Conservation (phyloP, 2,797 vertebrate species). For the Hypotaenidia philippensis region DNA sequence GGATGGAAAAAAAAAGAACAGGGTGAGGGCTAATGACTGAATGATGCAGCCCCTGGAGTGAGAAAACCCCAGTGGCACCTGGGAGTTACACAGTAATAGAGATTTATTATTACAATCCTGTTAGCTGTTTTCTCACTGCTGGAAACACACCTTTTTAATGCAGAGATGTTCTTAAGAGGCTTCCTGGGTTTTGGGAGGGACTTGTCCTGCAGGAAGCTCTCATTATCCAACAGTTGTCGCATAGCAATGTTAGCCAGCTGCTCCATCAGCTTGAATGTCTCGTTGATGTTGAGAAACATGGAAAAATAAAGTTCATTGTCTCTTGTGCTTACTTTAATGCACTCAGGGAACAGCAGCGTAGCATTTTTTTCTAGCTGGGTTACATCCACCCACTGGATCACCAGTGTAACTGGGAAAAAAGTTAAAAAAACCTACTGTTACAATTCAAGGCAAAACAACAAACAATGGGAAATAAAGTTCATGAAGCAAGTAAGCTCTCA, state of each 20-base stretch:
- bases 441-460: not conserved
- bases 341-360: slow-evolving; percentile 93
- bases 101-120: not conserved
- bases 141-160: slow-evolving; percentile 89
- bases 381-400: slow-evolving; percentile 95
- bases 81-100: not conserved
- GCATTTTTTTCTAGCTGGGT: slow-evolving; percentile 95
- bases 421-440: not conserved
- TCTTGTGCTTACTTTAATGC: slow-evolving; percentile 91
- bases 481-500: not conserved
- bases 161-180: slow-evolving; percentile 91
- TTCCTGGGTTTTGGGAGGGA: slow-evolving; percentile 88
- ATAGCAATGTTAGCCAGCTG: slow-evolving; percentile 96
- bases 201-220: slow-evolving; percentile 90
- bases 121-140: not conserved
- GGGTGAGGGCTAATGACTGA: not conserved
- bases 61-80: not conserved
- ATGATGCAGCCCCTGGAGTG: not conserved
- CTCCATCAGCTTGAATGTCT: slow-evolving; percentile 98
- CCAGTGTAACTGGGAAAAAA: slow-evolving; percentile 86
- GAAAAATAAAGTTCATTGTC: slow-evolving; percentile 94
- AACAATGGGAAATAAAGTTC: not conserved
- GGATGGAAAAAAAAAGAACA: not conserved
- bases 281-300: slow-evolving; percentile 95
- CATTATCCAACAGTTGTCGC: slow-evolving; percentile 93